These are phyloP conservation scores for Parauchenoglanis ngamensis DNA, from an alignment of 2,797 vertebrate genomes.

Conservation along the genomic window DNA sequence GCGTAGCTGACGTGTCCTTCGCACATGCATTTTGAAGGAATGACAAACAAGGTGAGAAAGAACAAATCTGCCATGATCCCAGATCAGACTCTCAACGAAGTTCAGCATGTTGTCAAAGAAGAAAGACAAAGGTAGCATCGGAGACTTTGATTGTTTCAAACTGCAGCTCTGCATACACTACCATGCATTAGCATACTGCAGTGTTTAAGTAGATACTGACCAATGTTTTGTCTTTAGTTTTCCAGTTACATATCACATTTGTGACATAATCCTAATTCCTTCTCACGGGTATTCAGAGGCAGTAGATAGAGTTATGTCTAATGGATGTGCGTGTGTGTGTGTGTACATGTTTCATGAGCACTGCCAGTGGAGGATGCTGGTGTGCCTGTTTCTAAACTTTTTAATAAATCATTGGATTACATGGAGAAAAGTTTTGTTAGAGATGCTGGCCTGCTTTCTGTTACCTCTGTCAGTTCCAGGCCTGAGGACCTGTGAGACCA, in stretches of 20 bases:
- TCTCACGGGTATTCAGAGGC: constrained; percentile 14
- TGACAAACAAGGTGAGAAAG: constrained; percentile 45
- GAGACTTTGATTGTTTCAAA: constrained; percentile 29
- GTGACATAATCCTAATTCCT: constrained; percentile 14
- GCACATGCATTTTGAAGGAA: constrained; percentile 24
- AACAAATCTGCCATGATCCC: constrained; percentile 38
- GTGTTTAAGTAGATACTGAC: constrained; percentile 23
- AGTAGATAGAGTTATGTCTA: not conserved
- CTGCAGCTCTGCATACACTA: constrained; percentile 15
- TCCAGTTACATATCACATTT: not conserved
- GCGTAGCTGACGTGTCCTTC: constrained; percentile 27
- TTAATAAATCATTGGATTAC: constrained; percentile 50
- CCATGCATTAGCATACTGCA: constrained; percentile 27
- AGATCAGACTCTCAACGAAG: constrained; percentile 27
- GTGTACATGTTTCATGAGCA: not conserved
- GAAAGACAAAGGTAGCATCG: constrained; percentile 16
- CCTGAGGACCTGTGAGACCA: not conserved
- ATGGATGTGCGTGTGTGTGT: not conserved
- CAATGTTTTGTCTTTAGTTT: constrained; percentile 35
- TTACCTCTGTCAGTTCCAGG: constrained; percentile 33
- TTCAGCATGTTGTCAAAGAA: constrained; percentile 24
- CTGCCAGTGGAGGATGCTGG: not conserved
- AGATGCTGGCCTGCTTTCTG: constrained; percentile 35
- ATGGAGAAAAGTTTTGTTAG: constrained; percentile 38
- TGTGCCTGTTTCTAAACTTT: constrained; percentile 12